Conservation (phyloP, 2,888 invertebrate genomes). For the Caenorhabditis imperialis region DNA sequence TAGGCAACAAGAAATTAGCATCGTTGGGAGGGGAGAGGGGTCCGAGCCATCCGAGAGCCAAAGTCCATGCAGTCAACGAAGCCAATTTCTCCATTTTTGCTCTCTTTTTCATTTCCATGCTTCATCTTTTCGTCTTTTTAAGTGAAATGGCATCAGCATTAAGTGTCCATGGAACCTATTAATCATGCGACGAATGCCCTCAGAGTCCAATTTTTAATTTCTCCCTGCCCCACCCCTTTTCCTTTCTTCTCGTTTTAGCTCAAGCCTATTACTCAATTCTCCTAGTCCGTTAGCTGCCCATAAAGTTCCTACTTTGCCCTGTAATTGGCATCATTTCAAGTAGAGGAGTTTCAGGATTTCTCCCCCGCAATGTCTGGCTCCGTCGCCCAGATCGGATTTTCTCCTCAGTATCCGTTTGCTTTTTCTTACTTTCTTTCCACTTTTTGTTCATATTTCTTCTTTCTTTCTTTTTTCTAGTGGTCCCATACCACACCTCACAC, state of each 20-base stretch:
- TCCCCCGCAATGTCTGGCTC: too few relatives aligned
- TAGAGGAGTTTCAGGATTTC: too few relatives aligned
- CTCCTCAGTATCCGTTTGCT: not conserved
- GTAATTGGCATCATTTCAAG: not conserved
- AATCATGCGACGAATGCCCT: conserved; percentile 28
- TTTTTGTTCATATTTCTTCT: conserved; percentile 22
- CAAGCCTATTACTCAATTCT: not conserved
- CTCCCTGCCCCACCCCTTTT: not conserved
- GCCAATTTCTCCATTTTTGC: conserved; percentile 27
- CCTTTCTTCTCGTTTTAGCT: not conserved
- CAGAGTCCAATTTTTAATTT: not conserved
- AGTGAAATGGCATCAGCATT: conserved; percentile 9
- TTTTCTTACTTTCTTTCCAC: not conserved
- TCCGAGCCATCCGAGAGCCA: conserved; percentile 1
- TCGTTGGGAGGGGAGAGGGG: conserved; percentile 22
- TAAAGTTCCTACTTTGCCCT: conserved; percentile 3
- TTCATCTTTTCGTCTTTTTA: conserved; percentile 5
- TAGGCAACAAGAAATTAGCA: conserved; percentile 32
- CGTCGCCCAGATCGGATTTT: conserved; percentile 26
- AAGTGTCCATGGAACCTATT: conserved; percentile 10
- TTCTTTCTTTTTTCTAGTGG: conserved; percentile 3
- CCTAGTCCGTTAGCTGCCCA: not conserved
- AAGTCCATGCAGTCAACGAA: conserved; percentile 20
- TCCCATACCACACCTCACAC: too few relatives aligned
- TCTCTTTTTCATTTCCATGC: conserved; percentile 10